phyloP scores from a whole-genome alignment of 2,113 vertebrate species.

The Triplophysa rosa region DNA sequence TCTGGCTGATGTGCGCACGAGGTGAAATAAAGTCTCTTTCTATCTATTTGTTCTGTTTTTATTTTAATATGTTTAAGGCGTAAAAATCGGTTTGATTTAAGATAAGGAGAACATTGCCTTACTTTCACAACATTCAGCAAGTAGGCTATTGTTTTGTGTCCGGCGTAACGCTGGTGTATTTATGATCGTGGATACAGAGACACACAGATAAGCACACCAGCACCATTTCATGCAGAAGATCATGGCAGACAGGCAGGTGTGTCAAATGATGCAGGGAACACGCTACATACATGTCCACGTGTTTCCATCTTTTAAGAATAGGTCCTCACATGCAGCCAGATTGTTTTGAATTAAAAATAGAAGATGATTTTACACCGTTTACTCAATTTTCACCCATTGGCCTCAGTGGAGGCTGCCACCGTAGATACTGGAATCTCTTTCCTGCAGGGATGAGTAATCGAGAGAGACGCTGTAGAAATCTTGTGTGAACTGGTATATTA shows the following conservation, averaged over 20 bases:
- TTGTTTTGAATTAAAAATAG: not conserved
- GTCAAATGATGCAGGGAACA: not conserved
- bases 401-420: not conserved
- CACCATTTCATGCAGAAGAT: slow-evolving; percentile 4
- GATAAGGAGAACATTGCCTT: slow-evolving; percentile 1
- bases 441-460: slow-evolving; percentile 47
- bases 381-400: not conserved
- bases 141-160: slow-evolving; percentile 64
- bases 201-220: not conserved
- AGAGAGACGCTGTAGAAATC: slow-evolving; percentile 18
- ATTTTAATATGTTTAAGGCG: not conserved
- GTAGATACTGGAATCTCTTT: slow-evolving; percentile 18
- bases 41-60: not conserved
- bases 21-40: not conserved
- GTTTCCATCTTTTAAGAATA: not conserved
- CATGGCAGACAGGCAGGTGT: slow-evolving; percentile 5
- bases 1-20: slow-evolving; percentile 14
- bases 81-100: not conserved
- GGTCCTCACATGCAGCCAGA: not conserved
- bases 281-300: slow-evolving; percentile 18
- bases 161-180: slow-evolving; percentile 28
- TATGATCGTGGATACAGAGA: not conserved
- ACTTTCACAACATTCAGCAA: slow-evolving; percentile 72
- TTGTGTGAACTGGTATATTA: slow-evolving; percentile 11
- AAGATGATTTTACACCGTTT: not conserved